Evolutionary conservation across 2,113 vertebrate species (phyloP), one percentile per base, ranked within the genome.

Genomic region (Takifugu bimaculatus): DNA sequence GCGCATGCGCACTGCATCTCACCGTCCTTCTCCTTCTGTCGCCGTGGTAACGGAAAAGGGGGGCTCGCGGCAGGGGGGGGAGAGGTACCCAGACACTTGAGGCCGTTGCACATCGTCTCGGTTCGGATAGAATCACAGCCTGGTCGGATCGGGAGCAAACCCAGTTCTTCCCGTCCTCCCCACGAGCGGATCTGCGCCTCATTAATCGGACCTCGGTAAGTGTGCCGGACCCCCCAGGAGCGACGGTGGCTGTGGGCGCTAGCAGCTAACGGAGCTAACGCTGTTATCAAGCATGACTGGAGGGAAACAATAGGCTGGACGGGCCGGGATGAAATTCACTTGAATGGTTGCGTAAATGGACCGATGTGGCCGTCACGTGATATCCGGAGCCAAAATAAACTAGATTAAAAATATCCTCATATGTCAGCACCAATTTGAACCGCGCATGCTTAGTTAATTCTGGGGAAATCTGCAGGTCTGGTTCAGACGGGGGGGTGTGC

Each of bases 1-100:
- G 85, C 81, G 87, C 91, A 72, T 87, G 91, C 86, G 90, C 74
- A 50, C 90, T 88, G 90, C 85, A 91, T 92, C 90, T 77, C 75
- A 72, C 75, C 66, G 78, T 80, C 80, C 77, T 82, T 89, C 70
- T 85, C 71, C 73, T 81, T 82, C 71, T 74, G 86, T 92, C 77
- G 84, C 78, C 88, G 63, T 81, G 82, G 83, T 65, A 88, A 91
- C 89, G 75, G 52, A 26, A 61, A 66, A 69, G 68, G 72, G 82
- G 82, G 74, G 77, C 56, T 80, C 51, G 55, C 29, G 74, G 60
- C 63, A 39, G 51, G 65, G 66, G 75, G 75, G 56, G 65, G 74
- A 80, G 67, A 83, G 85, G 85, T 79, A 83, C 78, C 81, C 63
- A n/a, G 63, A 70, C 63, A 48, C 2, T 15, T 15, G 45, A 48